Conservation (phyloP, 2,797 vertebrate species). For the Psittacula derbiana region DNA sequence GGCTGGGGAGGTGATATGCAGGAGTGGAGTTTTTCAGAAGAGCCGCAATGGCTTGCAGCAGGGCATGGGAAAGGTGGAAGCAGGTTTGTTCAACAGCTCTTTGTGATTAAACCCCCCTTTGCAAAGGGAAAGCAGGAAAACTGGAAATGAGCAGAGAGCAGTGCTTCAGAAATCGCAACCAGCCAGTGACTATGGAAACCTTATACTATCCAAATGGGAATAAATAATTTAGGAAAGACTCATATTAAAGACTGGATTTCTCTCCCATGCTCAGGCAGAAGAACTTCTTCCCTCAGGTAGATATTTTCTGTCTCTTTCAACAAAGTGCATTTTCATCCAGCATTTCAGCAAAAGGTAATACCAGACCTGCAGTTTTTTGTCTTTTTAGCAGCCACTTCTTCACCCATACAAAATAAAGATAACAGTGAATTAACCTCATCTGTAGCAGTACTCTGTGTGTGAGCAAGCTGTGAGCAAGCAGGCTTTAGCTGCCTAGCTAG, state of each 20-base stretch:
- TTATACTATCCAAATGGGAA: not conserved
- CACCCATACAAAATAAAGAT: not conserved
- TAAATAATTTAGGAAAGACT: slow-evolving; percentile 32
- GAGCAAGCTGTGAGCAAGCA: not conserved
- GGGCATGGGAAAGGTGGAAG: not conserved
- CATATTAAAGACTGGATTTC: slow-evolving; percentile 4
- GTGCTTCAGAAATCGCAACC: not conserved
- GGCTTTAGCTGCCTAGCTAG: not conserved
- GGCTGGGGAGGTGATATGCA: accelerated
- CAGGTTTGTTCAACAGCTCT: not conserved
- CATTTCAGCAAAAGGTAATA: not conserved
- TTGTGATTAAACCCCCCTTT: not conserved
- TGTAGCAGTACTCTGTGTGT: not conserved
- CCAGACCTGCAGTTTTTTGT: not conserved
- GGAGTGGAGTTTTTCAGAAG: accelerated
- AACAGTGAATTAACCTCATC: slow-evolving; percentile 5
- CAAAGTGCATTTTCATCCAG: not conserved
- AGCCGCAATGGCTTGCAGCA: accelerated
- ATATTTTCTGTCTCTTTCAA: slow-evolving; percentile 13
- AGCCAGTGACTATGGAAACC: slow-evolving; percentile 9
- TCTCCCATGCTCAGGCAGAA: not conserved
- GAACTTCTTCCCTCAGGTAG: not conserved
- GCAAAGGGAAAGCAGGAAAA: not conserved
- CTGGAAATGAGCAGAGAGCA: not conserved
- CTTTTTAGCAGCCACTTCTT: not conserved